phyloP scores from a whole-genome alignment of 2,113 vertebrate genomes.

The Spermophilus dauricus region DNA sequence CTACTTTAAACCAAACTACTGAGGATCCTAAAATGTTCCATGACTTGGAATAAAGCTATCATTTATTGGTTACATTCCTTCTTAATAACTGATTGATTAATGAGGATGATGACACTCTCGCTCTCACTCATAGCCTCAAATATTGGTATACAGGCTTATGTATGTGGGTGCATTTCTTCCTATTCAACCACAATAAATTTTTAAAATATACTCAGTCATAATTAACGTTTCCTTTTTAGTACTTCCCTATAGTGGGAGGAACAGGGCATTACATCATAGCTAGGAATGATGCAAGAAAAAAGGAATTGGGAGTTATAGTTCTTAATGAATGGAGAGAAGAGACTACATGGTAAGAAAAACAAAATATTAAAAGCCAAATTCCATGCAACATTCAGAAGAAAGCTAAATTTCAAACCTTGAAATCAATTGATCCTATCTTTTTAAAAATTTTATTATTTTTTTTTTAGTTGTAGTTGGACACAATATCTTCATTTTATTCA shows the following conservation, averaged over 20 bases:
- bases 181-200: neutral
- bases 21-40: neutral
- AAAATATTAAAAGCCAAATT: neutral
- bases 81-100: neutral
- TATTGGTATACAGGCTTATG: neutral
- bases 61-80: neutral
- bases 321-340: neutral
- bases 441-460: neutral
- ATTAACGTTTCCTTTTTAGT: neutral
- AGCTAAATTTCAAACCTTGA: neutral
- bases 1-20: neutral
- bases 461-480: too few species aligned
- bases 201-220: neutral
- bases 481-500: too few species aligned
- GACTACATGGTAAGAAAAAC: neutral
- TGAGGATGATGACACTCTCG: neutral
- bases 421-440: neutral
- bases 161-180: neutral
- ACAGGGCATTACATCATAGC: neutral
- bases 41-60: neutral
- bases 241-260: neutral
- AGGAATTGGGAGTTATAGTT: rapidly evolving
- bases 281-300: neutral
- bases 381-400: neutral
- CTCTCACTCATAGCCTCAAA: neutral